Evolutionary conservation across 2,113 vertebrate species (phyloP).

Genomic region (Cnemophilus loriae): DNA sequence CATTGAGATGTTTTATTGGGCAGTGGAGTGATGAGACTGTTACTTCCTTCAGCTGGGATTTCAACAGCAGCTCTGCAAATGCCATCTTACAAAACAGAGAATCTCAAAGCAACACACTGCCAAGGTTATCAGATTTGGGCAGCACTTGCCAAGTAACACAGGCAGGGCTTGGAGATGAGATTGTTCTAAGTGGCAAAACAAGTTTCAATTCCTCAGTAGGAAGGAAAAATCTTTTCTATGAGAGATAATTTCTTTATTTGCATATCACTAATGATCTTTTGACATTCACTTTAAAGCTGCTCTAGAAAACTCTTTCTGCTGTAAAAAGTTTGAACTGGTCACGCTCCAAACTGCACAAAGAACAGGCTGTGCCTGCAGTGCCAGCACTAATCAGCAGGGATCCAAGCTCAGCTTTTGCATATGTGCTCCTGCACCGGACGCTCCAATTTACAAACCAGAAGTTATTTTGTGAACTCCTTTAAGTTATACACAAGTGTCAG

Average conservation of each 20-base stretch:
- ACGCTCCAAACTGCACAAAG: neutral
- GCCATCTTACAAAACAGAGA: neutral
- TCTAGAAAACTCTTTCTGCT: neutral
- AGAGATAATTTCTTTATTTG: neutral
- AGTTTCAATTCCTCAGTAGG: neutral
- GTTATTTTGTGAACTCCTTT: neutral
- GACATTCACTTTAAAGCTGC: neutral
- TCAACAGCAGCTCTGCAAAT: constrained; percentile 22
- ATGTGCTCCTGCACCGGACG: neutral
- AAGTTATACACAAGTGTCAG: neutral
- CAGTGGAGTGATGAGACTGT: neutral
- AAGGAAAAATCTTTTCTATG: neutral
- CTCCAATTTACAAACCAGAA: neutral
- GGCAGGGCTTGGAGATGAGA: neutral
- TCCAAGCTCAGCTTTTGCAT: neutral
- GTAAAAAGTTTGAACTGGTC: neutral
- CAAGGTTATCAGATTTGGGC: constrained; percentile 15
- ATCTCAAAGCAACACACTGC: neutral
- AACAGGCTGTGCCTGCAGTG: neutral
- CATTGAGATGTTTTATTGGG: neutral
- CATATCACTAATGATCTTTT: neutral
- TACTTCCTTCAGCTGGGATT: constrained; percentile 4
- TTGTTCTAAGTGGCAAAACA: neutral
- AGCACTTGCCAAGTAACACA: neutral
- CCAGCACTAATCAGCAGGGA: neutral